Base-by-base conservation (phyloP, 2,888 invertebrate genomes). In the Xanthia icteritia region DNA sequence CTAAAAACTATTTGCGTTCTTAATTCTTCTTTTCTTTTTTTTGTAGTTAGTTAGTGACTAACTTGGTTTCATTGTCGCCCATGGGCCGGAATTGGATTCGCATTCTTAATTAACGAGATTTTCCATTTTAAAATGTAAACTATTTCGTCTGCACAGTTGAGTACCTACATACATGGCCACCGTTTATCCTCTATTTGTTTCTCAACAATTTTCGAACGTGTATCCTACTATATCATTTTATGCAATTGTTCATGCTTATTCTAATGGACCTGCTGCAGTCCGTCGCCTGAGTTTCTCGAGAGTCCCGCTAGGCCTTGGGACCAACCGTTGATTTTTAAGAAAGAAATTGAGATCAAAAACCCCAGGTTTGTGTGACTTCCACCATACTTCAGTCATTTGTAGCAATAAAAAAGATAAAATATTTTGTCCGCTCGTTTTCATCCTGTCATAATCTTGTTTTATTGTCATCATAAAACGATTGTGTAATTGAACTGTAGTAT, bases 281-380 rank as follows among this genome's bases (percentile, higher is more conserved):
- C 97, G 8, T 97, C 97, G 48, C 97, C 97, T 20, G 97, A 97
- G 87, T 97, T 96, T 93, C 95, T 97, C 89, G 97, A 97, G 91
- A 96, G 95, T 91, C 96, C 96, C 83, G 95, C 97, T 89, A 96
- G 95, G 90, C 97, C 97, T 80, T 97, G 97, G 97, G 97, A 97
- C 93, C 95, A 96, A 92, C 97, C 97, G 91, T 90, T 96, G 86
- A 90, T 94, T 83, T 91, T 79, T 89, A 93, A 92, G 82, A 93
- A 94, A 86, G 93, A 94, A 66, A 90, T 90, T 90, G 92, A 92
- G 82, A 90, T 94, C 87, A 93, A 85, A 88, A 90, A 90, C 71
- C 79, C 87, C 77, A 94, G 93, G 93, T 93, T 89, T 78, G 93
- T 92, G 31, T 82, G 23, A 73, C 45, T 42, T 64, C 13, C 5